Percentiles rank a stretch among this genome's conserved stretches.
Evolutionary conservation across 2,113 vertebrate genomes (phyloP).

Genomic region (Serinus canaria): DNA sequence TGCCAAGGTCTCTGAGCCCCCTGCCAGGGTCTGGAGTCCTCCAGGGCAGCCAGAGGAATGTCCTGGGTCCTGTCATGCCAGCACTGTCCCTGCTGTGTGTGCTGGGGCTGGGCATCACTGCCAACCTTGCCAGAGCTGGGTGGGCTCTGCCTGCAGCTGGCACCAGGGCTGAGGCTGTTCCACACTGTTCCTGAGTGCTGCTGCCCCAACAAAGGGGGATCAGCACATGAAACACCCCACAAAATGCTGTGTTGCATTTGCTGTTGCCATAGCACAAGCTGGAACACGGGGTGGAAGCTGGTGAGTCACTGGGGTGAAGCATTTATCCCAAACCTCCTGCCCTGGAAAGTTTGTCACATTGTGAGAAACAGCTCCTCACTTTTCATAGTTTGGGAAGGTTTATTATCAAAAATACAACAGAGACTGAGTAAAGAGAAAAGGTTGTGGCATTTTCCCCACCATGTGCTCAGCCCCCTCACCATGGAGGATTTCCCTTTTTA

Average conservation of each 20-base stretch:
- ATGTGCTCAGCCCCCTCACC: too few species aligned
- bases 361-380: too few species aligned
- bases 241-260: neutral
- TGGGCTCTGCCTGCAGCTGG: neutral
- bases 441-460: too few species aligned
- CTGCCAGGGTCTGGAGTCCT: too few species aligned
- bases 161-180: rapidly evolving
- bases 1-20: too few species aligned
- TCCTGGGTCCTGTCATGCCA: too few species aligned
- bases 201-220: neutral
- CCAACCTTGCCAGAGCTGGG: too few species aligned
- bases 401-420: too few species aligned
- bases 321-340: neutral
- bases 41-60: too few species aligned
- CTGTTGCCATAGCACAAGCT: neutral
- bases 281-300: neutral
- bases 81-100: rapidly evolving
- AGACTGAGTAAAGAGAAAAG: too few species aligned
- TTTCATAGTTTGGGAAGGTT: too few species aligned
- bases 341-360: neutral
- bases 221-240: neutral
- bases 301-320: neutral
- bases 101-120: rapidly evolving
- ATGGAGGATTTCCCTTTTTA: too few species aligned
- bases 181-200: rapidly evolving